These are phyloP conservation scores for Phaetusa simplex DNA, from an alignment of 2,113 vertebrate genomes.

Conservation along the genomic window DNA sequence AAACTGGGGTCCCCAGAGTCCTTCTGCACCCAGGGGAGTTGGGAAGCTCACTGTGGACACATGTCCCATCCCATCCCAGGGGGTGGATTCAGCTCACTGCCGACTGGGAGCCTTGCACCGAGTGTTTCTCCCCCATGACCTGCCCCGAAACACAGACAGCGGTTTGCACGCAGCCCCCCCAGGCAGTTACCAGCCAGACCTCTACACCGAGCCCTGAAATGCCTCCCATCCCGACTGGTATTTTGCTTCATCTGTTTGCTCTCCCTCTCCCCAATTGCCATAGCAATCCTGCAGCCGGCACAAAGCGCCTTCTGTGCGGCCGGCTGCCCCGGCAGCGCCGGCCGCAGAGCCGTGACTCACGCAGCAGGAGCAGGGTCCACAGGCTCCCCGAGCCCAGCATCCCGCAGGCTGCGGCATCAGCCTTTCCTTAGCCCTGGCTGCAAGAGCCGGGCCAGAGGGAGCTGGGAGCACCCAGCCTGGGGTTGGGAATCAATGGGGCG, in stretches of 20 bases:
- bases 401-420: neutral
- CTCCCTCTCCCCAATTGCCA: slow-evolving; percentile 47
- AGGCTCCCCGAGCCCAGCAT: neutral
- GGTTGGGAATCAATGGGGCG: neutral
- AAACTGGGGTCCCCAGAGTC: neutral
- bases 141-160: neutral
- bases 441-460: neutral
- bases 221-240: neutral
- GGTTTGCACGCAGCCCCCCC: rapidly evolving
- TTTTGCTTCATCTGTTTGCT: slow-evolving; percentile 25
- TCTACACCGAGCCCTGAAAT: neutral
- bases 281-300: neutral
- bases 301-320: slow-evolving; percentile 58
- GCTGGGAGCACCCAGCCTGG: neutral
- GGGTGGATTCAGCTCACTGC: rapidly evolving
- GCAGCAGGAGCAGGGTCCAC: neutral
- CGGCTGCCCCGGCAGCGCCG: neutral
- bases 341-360: neutral
- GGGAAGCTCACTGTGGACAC: neutral
- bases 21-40: neutral
- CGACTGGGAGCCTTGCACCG: rapidly evolving
- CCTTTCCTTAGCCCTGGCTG: neutral
- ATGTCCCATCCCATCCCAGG: neutral
- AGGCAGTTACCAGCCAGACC: neutral
- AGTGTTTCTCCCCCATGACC: neutral